Evolutionary conservation across 2,888 invertebrate species (phyloP).

Genomic region (Aphrophora alni): DNA sequence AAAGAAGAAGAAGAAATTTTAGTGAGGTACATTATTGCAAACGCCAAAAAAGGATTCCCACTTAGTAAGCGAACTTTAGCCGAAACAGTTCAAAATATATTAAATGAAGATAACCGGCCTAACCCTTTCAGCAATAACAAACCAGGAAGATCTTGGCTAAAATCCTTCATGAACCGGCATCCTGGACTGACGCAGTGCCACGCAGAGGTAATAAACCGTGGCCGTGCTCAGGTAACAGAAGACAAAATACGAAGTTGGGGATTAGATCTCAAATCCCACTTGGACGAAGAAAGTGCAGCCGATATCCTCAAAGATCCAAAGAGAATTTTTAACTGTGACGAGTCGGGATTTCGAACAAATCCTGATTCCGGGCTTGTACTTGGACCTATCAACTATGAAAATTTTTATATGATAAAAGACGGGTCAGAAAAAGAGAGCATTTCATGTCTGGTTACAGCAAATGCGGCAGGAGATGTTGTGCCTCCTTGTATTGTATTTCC

Average conservation of each 20-base stretch:
- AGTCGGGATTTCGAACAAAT: not conserved
- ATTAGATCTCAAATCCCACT: not conserved
- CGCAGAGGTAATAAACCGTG: conserved; percentile 17
- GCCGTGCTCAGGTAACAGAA: conserved; percentile 3
- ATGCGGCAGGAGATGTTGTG: not conserved
- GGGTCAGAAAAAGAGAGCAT: conserved; percentile 14
- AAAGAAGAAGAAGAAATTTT: not conserved
- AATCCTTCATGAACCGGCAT: not conserved
- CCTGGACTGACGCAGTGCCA: conserved; percentile 4
- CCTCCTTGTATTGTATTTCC: conserved; percentile 23
- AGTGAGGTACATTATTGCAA: not conserved
- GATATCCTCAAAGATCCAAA: not conserved
- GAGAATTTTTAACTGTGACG: not conserved
- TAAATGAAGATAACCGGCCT: not conserved
- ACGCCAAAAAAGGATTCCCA: conserved; percentile 14
- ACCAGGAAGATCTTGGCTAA: conserved; percentile 16
- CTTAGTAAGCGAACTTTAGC: conserved; percentile 3
- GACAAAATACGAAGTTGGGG: conserved; percentile 21
- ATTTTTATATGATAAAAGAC: not conserved
- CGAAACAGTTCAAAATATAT: conserved; percentile 10
- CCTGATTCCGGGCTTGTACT: not conserved
- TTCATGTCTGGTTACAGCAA: not conserved
- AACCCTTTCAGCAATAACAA: conserved; percentile 10
- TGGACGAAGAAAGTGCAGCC: not conserved
- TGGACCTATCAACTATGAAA: not conserved